Base-by-base conservation (phyloP, 2,888 invertebrate genomes). In the Galerucella calmariensis region DNA sequence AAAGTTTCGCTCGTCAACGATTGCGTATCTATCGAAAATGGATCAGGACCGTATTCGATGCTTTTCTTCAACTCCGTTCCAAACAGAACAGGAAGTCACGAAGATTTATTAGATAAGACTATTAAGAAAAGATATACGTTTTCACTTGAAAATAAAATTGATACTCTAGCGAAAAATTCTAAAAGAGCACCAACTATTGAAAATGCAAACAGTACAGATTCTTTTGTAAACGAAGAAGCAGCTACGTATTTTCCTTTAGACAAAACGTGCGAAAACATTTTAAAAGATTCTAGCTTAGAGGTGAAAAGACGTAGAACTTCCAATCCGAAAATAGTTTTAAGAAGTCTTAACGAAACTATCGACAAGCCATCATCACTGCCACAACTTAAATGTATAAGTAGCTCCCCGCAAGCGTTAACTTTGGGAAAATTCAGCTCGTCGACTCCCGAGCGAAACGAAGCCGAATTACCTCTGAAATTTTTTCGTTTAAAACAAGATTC, bases 1-100 rank as follows among this genome's bases (percentile, higher is more conserved):
- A 91, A 91, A 84, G 90, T 92, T 6, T 35, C 74, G 20, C 76
- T 82, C 9, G n/a, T 79, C n/a, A 77, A 77, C 65, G 76, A 71
- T 79, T 88, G 88, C 77, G 88, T 88, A 83, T 86, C 86, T 67
- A 88, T 89, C 35, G 82, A 84, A 74, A 81, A 79, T 78, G 88
- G 88, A 76, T 91, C 91, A 24, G 92, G 91, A 72, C 91, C 92
- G 4, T 91, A 90, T 80, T 91, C 91, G 81, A 88, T 91, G 78
- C 86, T 92, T 61, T 91, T 91, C 83, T 76, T 83, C 61, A 77
- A 82, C 35, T 73, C 67, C 20, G 66, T 67, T n/a, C 51, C 16
- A 41, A 44, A 46, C 51, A 62, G 58, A 44, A 24, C 56, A 24
- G 66, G 27, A 24, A 72, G 65, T 53, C 58, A 71, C n/a, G 67